A percentile compares a stretch with the other conserved stretches of the same genome.
These are phyloP conservation scores for Furnarius figulus DNA, from an alignment of 2,113 vertebrate species.

Conservation along the genomic window DNA sequence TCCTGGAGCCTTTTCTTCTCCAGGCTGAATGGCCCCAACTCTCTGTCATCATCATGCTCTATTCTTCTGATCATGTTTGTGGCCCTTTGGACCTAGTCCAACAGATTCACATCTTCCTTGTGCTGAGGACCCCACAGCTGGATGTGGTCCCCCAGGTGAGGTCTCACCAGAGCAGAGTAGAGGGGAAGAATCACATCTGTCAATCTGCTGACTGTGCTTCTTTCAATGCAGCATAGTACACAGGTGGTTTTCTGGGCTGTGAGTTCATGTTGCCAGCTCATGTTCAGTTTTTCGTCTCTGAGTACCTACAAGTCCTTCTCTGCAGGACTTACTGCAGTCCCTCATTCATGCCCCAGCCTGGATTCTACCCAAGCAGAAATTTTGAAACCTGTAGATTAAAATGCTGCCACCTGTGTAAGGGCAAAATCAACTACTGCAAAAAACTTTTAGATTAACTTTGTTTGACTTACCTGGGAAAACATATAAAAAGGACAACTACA, in stretches of 20 bases:
- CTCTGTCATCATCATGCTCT: background rate
- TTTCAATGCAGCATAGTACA: background rate
- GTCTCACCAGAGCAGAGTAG: background rate
- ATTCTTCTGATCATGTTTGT: background rate
- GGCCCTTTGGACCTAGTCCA: background rate
- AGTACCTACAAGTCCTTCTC: background rate
- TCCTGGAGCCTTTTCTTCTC: background rate
- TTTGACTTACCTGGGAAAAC: background rate
- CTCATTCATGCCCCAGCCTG: background rate
- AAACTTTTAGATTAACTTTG: background rate
- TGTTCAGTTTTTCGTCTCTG: background rate
- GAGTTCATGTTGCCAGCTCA: accelerated
- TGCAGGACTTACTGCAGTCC: background rate
- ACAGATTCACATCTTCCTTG: background rate
- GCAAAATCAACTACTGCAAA: background rate
- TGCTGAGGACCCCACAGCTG: background rate
- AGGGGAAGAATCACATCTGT: background rate
- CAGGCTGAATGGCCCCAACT: background rate
- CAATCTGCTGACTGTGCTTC: accelerated
- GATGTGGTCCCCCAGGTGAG: background rate
- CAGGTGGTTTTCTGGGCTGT: accelerated
- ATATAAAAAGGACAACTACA: background rate
- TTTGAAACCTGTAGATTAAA: background rate
- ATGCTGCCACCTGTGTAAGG: background rate
- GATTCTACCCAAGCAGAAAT: background rate